phyloP scores from a whole-genome alignment of 35 echinoderm and acorn worm species.

The Lytechinus variegatus region DNA sequence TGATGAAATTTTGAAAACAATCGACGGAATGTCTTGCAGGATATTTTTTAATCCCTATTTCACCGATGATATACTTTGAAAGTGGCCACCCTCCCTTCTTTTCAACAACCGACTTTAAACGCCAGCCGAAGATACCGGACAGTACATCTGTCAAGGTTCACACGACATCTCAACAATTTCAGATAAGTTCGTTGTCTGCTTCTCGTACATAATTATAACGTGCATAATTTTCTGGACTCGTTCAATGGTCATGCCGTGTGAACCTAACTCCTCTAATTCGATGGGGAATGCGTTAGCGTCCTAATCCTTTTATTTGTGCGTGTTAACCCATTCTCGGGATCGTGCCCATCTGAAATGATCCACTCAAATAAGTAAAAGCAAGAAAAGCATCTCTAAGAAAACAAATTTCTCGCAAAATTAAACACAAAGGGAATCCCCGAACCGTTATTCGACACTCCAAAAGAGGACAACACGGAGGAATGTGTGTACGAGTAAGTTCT shows the following conservation, averaged over 20 bases:
- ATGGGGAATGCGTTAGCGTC: background rate
- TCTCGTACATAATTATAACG: too few relatives aligned
- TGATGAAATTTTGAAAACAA: background rate
- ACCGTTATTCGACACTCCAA: background rate
- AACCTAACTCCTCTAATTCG: background rate
- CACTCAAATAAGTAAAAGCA: background rate
- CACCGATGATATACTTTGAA: background rate
- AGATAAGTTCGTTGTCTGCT: too few relatives aligned
- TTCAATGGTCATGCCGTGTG: too few relatives aligned
- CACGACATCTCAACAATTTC: too few relatives aligned
- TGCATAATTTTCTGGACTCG: too few relatives aligned
- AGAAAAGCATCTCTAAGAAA: background rate
- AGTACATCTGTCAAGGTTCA: background rate
- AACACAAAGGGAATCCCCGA: background rate
- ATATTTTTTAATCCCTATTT: background rate
- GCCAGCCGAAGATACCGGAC: background rate
- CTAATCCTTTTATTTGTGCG: background rate
- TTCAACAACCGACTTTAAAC: background rate
- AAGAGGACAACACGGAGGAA: background rate
- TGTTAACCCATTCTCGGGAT: background rate
- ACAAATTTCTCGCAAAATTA: constrained; percentile 3
- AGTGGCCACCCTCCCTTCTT: background rate
- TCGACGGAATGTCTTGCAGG: background rate
- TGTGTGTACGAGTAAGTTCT: background rate
- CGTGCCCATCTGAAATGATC: background rate